Evolutionary conservation across 2,113 vertebrate genomes (phyloP), one percentile per base, ranked within the genome.

Genomic region (Engraulis encrasicolus): DNA sequence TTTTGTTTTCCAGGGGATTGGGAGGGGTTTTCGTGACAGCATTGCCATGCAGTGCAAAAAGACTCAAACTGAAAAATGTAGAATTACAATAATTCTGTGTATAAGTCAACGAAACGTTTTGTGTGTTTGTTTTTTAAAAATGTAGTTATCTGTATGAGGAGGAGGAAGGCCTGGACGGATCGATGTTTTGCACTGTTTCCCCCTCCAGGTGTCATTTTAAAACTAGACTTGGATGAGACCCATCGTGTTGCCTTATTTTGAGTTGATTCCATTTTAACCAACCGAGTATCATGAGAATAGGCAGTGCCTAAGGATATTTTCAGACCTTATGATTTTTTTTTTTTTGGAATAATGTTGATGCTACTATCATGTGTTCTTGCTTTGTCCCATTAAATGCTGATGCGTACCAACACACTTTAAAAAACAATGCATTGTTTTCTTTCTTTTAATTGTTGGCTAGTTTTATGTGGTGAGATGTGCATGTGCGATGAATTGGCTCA

Each of bases 351-450:
- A 91, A 86, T 91, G 90, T 93, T 91, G 86, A 92, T 91, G 88
- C 84, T 91, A 92, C 86, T 91, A 88, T 91, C 84, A 88, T 85
- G 88, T 93, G 90, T 92, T 93, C 88, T 92, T 94, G 90, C 87
- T 92, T 93, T 94, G 90, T 92, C 91, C 89, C 88, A 94, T 94
- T 94, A 93, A 95, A 91, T 91, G 91, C 91, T 90, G 89, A 92
- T 91, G 90, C 89, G 88, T 90, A 88, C 90, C 89, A 82, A 50
- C 37, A 81, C 58, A 80, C 15, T 48, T 82, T 58, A 19, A 58
- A 20, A 58, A n/a, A 58, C 20, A n/a, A n/a, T 58, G 54, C 9
- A 58, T n/a, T 58, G 18, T 54, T 20, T 34, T 6, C 7, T 37
- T 4, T 48, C 14, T 48, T 6, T n/a, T 6, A n/a, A 20, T 61